phyloP scores from a whole-genome alignment of 2,113 vertebrate genomes.

The Calyptomena viridis region DNA sequence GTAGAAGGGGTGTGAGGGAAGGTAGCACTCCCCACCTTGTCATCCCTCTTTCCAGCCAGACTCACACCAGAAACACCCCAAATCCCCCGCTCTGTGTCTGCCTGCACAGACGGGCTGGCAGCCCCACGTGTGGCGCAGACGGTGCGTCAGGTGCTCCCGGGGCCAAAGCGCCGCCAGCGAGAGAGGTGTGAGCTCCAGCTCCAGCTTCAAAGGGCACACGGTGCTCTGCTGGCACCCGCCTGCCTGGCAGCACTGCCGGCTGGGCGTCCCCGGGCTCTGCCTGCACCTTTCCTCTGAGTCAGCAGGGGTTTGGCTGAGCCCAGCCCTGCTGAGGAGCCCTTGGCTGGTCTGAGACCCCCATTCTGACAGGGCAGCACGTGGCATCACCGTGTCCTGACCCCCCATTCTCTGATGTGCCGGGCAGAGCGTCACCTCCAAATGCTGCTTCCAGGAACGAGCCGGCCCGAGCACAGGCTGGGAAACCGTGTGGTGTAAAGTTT shows the following conservation, averaged over 20 bases:
- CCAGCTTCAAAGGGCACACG: neutral
- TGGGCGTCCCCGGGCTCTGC: neutral
- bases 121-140: neutral
- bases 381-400: rapidly evolving
- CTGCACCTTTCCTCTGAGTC: neutral
- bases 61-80: neutral
- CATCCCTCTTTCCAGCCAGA: neutral
- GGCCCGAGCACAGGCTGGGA: neutral
- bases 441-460: neutral
- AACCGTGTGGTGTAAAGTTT: neutral
- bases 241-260: neutral
- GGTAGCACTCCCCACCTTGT: rapidly evolving
- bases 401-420: rapidly evolving
- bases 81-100: neutral
- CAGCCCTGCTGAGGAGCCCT: neutral
- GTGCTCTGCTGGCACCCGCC: neutral
- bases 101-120: neutral
- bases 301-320: neutral
- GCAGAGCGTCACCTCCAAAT: neutral
- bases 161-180: neutral
- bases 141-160: neutral
- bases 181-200: neutral
- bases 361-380: rapidly evolving
- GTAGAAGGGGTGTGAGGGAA: neutral
- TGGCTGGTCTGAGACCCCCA: rapidly evolving